phyloP scores from a whole-genome alignment of 2,888 invertebrate species.

The Brachyptera putata region DNA sequence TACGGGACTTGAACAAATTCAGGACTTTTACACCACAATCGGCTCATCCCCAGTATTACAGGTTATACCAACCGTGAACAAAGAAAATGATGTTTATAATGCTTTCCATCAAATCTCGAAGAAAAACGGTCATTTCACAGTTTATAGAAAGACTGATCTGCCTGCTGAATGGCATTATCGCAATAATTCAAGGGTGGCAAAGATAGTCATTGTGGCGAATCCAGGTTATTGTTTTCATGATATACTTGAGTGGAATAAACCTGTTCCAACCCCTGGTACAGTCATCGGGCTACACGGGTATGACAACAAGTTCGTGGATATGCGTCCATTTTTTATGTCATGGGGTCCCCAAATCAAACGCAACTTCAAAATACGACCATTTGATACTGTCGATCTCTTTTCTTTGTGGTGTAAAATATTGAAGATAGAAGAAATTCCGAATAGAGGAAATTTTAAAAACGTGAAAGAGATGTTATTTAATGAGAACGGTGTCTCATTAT shows the following conservation, averaged over 20 bases:
- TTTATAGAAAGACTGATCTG: neutral
- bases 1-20: no score
- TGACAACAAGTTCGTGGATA: constrained; percentile 49
- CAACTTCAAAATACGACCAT: no score
- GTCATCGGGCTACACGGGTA: constrained; percentile 69
- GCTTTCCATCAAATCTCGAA: neutral
- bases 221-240: constrained; percentile 5
- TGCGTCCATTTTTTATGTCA: constrained; percentile 69
- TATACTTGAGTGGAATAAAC: neutral
- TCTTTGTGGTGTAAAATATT: constrained; percentile 59
- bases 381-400: constrained; percentile 60
- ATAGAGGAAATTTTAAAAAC: no score
- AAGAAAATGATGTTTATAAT: no score
- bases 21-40: no score
- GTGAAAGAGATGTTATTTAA: no score
- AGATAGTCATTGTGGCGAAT: neutral
- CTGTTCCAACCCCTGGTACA: neutral
- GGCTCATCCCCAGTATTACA: no score
- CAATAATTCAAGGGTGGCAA: neutral
- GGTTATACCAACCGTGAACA: no score
- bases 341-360: constrained; percentile 59
- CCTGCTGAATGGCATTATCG: neutral
- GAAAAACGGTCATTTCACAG: neutral
- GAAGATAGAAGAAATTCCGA: no score
- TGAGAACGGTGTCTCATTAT: no score